Conservation (phyloP, 2,797 vertebrate species). For the Scleropages formosus region DNA sequence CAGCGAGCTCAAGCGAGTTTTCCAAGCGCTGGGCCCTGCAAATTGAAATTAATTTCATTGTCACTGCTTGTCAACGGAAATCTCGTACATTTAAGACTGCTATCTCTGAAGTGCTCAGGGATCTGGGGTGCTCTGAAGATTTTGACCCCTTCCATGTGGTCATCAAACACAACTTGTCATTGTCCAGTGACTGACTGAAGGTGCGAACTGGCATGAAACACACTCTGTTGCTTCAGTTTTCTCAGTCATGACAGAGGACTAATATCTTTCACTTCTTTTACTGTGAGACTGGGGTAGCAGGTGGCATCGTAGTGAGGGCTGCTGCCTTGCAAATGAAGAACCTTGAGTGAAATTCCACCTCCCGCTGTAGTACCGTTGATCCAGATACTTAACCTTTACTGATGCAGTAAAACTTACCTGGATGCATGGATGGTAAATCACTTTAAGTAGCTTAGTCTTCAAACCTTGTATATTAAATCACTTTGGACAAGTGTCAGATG, state of each 20-base stretch:
- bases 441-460: no score
- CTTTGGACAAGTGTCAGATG: no score
- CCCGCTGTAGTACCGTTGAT: no score
- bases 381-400: no score
- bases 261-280: neutral
- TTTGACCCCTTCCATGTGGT: conserved; percentile 31
- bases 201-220: conserved; percentile 34
- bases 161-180: conserved; percentile 29
- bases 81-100: conserved; percentile 37
- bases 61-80: conserved; percentile 19
- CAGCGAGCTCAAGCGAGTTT: conserved; percentile 15
- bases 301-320: no score
- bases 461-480: no score
- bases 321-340: no score
- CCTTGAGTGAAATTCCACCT: no score
- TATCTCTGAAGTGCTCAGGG: conserved; percentile 8
- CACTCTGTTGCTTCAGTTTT: conserved; percentile 22
- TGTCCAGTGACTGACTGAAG: conserved; percentile 18
- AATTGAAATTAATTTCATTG: conserved; percentile 25
- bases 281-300: no score
- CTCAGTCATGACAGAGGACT: neutral
- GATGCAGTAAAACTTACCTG: no score
- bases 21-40: neutral
- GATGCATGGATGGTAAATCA: no score
- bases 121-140: conserved; percentile 32